phyloP scores from a whole-genome alignment of 2,113 vertebrate species.

The Myodes glareolus region DNA sequence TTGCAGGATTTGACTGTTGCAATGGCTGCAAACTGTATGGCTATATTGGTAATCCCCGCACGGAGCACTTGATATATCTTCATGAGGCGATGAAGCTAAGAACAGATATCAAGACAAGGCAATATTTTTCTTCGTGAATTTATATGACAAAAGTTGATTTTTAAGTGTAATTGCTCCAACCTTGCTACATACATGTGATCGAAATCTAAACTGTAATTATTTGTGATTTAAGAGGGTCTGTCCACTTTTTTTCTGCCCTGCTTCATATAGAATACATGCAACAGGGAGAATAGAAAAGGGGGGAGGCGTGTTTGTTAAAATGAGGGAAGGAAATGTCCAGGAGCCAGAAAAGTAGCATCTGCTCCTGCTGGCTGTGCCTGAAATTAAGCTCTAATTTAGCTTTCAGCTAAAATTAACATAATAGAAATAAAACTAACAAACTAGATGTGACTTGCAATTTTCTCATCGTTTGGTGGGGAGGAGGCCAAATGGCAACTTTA shows the following conservation, averaged over 20 bases:
- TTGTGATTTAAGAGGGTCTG: background rate
- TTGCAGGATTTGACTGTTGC: background rate
- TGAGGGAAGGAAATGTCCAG: conserved; percentile 66
- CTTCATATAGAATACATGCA: conserved; percentile 27
- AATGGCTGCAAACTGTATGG: background rate
- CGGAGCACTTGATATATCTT: background rate
- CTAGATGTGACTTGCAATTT: conserved; percentile 79
- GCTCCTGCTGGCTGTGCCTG: conserved; percentile 75
- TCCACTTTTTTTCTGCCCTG: conserved; percentile 7
- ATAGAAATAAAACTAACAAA: conserved; percentile 81
- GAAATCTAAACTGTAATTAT: background rate
- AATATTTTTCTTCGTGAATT: conserved; percentile 39
- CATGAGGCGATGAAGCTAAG: background rate
- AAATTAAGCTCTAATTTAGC: conserved; percentile 81
- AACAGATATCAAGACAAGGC: background rate
- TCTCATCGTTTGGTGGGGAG: conserved; percentile 56
- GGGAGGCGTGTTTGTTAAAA: conserved; percentile 58
- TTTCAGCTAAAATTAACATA: conserved; percentile 82
- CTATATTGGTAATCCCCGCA: background rate
- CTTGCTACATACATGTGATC: background rate
- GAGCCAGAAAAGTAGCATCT: conserved; percentile 79
- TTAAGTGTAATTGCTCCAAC: background rate
- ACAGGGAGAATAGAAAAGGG: background rate
- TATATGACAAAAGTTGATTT: background rate
- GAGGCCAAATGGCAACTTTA: conserved; percentile 37